Conservation (phyloP, 2,113 vertebrate genomes). For the Cnemophilus loriae region DNA sequence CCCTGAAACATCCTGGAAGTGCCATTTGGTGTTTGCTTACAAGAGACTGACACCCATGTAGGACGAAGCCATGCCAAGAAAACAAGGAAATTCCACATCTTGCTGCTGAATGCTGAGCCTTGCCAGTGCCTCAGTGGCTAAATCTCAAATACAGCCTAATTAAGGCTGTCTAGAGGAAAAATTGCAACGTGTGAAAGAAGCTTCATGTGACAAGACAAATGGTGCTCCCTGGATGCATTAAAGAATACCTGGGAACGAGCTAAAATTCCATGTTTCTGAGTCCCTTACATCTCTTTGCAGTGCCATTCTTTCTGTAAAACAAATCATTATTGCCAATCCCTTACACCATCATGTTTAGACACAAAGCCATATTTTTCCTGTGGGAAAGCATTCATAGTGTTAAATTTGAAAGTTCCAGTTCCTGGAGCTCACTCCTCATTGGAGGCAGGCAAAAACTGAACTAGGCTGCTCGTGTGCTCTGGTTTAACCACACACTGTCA, state of each 20-base stretch:
- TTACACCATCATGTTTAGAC: background rate
- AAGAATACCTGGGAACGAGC: background rate
- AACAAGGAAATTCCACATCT: background rate
- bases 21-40: background rate
- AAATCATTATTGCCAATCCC: background rate
- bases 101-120: background rate
- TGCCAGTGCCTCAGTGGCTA: background rate
- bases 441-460: background rate
- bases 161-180: background rate
- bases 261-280: background rate
- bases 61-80: background rate
- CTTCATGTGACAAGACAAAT: background rate
- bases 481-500: background rate
- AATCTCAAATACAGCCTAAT: background rate
- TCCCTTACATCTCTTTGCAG: background rate
- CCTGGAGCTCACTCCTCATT: background rate
- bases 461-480: background rate
- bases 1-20: background rate
- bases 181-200: background rate
- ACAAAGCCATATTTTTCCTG: background rate
- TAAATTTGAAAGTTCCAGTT: background rate
- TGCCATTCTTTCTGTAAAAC: background rate
- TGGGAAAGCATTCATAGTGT: background rate
- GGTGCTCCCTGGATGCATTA: background rate
- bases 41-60: background rate